Base-by-base conservation (phyloP, 2,888 invertebrate species). In the Pedicia rivosa region DNA sequence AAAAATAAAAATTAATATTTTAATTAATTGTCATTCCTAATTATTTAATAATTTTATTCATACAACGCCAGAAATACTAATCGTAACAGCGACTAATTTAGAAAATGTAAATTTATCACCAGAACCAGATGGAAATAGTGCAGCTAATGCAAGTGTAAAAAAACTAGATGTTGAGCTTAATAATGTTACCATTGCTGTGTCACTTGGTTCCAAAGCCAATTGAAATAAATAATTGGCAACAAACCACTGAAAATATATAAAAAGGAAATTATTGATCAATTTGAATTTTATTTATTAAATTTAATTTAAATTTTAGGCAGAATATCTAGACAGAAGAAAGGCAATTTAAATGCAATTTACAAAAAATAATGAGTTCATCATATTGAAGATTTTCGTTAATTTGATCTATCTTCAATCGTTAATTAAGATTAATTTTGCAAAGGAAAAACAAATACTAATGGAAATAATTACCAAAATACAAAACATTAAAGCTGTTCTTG, bases 151-250 rank as follows among this genome's bases (percentile, higher is more conserved):
- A 38, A 95, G 66, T 10, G 91, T 88, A 55, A 94, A 87, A 39
- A 95, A 72, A 46, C 86, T 83, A 30, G 92, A 82, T 2, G 86
- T 78, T 19, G 91, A 86, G 43, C 87, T 86, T 50, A 94, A 66
- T 36, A 92, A 74, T 47, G 87, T 88, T 28, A 94, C 88, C 40
- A 91, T 73, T 38, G 84, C 82, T 10, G 88, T 74, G 52, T 84
- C 77, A 4, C 87, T 80, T 63, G 82, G 73, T 36, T 78, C 70
- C 43, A 94, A 64, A 35, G 92, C 87, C 52, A 88, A 68, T 59
- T 94, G 91, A 63, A 87, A 91, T 39, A 86, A 74, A 57, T 91
- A 90, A 64, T 91, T 92, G 39, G 90, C 90, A 51, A 82, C 62
- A 64, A 97, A 92, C 91, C 94, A 95, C 86, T 92, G 65, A 35